A percentile compares a stretch with the other conserved stretches of the same genome.
Conservation (phyloP, 2,797 vertebrate species). For the Ptychadena robeensis region DNA sequence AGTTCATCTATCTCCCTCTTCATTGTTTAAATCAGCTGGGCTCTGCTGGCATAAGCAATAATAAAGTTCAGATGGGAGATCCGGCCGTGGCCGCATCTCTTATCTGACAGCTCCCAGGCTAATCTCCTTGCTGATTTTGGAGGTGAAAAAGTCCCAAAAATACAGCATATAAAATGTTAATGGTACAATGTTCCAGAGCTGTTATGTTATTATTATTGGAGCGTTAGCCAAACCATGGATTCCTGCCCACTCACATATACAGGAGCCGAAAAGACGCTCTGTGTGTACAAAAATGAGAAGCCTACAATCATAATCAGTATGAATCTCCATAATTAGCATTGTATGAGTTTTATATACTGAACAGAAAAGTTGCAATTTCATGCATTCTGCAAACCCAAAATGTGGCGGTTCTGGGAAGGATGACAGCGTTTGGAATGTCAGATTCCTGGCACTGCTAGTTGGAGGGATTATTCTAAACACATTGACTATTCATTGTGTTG, state of each 20-base stretch:
- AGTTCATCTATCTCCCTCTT: too few relatives aligned
- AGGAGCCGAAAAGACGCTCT: background rate
- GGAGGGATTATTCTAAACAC: conserved; percentile 47
- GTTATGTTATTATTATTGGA: too few relatives aligned
- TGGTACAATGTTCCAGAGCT: too few relatives aligned
- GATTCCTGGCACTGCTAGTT: conserved; percentile 35
- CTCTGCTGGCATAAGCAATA: too few relatives aligned
- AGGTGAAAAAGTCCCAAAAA: too few relatives aligned
- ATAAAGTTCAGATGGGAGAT: too few relatives aligned
- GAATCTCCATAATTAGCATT: conserved; percentile 34
- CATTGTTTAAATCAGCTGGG: too few relatives aligned
- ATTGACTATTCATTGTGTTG: conserved; percentile 55
- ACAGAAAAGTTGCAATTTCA: conserved; percentile 47
- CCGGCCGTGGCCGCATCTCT: too few relatives aligned
- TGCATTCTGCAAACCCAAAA: conserved; percentile 25
- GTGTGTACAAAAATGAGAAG: conserved; percentile 4
- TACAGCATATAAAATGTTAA: too few relatives aligned
- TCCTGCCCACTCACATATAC: background rate
- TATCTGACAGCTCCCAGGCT: too few relatives aligned
- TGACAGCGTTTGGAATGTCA: conserved; percentile 51
- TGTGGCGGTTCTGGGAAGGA: conserved; percentile 41
- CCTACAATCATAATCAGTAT: conserved; percentile 22
- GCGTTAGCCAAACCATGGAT: too few relatives aligned
- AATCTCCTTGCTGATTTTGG: too few relatives aligned
- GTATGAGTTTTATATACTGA: conserved; percentile 4